Evolutionary conservation across 2,797 vertebrate genomes (phyloP), one percentile per base, ranked within the genome.

Genomic region (Gobionotothen gibberifrons): DNA sequence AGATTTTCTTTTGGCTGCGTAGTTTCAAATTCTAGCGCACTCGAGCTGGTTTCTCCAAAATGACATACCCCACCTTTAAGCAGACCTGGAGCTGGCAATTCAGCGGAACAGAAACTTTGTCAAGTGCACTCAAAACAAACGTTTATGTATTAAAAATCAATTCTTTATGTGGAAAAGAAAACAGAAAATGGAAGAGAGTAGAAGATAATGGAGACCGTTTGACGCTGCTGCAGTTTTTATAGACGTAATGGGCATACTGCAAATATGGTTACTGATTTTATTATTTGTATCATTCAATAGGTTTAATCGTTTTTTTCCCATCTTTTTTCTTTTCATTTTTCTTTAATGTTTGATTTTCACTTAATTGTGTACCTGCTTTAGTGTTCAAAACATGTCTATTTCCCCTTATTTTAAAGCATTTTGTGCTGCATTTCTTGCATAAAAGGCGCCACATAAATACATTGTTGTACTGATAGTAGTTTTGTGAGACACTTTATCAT

Each of bases 51-150:
- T 26, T 26, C 22, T 26, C 22, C 22, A 26, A 26, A 26, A 26
- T 26, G 22, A 26, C 22, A 3, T 26, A 26, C 22, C 22, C 22
- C 22, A 26, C 22, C 22, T 26, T 26, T 26, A n/a, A 62, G 51
- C 39, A 43, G 9, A 62, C 6, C 22, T 39, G 17, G 53, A 57
- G 17, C 17, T 15, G 29, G 9, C 17, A 19, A n/a, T 22, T 19
- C 9, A 58, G 48, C 16, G 12, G 12, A 42, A 12, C n/a, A 44
- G 26, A 16, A 22, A 47, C 10, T 4, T 58, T 13, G 39, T 9
- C 13, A 39, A 57, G 0, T 0, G 2, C 3, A 21, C 55, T 19
- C 0, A n/a, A 0, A 36, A n/a, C 17, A 0, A 57, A 57, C 40
- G 32, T 36, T 9, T 39, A 2, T 22, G 14, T 51, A 12, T 51